Evolutionary conservation across 2,797 vertebrate genomes (phyloP).

Genomic region (Petrocephalus schoutedeni): DNA sequence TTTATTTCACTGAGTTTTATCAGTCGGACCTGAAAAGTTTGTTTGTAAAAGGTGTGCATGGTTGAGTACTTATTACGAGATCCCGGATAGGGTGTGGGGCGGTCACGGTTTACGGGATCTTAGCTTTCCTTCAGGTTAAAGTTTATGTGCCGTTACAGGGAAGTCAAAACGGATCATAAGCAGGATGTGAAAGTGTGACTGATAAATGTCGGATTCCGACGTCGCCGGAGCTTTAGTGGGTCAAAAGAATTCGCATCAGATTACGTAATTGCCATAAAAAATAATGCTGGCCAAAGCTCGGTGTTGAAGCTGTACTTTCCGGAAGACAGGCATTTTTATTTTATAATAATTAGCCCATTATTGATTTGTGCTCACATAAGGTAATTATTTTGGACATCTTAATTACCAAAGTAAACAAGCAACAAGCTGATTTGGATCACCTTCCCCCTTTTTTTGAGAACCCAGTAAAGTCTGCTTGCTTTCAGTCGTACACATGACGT

Average conservation of each 20-base stretch:
- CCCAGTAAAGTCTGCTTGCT: neutral
- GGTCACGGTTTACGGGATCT: slow-evolving; percentile 27
- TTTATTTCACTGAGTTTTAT: slow-evolving; percentile 54
- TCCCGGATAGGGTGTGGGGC: slow-evolving; percentile 72
- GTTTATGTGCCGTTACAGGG: neutral
- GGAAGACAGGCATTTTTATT: neutral
- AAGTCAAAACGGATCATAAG: neutral
- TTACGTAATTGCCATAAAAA: neutral
- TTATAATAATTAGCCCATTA: neutral
- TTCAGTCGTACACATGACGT: neutral
- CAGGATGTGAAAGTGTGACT: neutral
- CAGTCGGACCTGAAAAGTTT: slow-evolving; percentile 57
- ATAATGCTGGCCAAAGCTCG: neutral
- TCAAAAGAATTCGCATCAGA: neutral
- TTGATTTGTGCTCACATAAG: neutral
- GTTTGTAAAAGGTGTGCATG: slow-evolving; percentile 73
- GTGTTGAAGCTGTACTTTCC: neutral
- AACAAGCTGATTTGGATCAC: neutral
- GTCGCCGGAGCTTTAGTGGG: neutral
- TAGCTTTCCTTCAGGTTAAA: neutral
- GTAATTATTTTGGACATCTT: neutral
- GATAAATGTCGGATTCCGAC: neutral
- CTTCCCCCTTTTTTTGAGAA: neutral
- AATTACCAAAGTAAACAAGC: neutral
- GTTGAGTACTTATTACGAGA: slow-evolving; percentile 70